Evolutionary conservation across 2,113 vertebrate species (phyloP).

Genomic region (Pedionomus torquatus): DNA sequence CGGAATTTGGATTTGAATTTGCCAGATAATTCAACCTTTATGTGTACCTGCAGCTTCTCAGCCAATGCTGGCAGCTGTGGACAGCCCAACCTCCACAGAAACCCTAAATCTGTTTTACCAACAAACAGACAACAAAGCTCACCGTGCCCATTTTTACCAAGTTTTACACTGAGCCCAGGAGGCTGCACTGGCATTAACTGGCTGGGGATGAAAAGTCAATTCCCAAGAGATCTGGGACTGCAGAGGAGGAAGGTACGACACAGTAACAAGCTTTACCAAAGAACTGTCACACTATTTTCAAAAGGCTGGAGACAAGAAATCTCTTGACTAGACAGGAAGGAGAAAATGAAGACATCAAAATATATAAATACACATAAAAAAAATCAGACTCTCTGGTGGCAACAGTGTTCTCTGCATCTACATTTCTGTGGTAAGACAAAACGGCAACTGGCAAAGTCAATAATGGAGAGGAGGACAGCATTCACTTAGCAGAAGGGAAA

Average conservation of each 20-base stretch:
- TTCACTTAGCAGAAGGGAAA: neutral
- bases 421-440: conserved; percentile 32
- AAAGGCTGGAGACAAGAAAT: conserved; percentile 27
- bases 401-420: conserved; percentile 24
- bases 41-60: fast-evolving
- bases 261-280: conserved; percentile 7
- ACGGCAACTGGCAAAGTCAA: conserved; percentile 37
- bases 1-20: neutral
- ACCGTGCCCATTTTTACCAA: neutral
- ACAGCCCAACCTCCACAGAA: neutral
- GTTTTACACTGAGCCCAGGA: neutral
- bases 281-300: conserved; percentile 41
- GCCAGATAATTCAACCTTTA: neutral
- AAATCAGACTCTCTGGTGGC: neutral
- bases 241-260: neutral
- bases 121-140: fast-evolving
- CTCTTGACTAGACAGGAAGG: conserved; percentile 41
- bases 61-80: fast-evolving
- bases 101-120: fast-evolving
- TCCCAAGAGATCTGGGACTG: neutral
- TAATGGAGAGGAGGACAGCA: neutral
- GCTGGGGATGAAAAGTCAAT: neutral
- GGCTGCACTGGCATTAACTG: neutral
- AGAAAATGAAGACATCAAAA: conserved; percentile 54
- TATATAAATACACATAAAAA: conserved; percentile 9